Evolutionary conservation across 2,888 invertebrate species (phyloP), one percentile per base, ranked within the genome.

Genomic region (Hyposoter dolosus): DNA sequence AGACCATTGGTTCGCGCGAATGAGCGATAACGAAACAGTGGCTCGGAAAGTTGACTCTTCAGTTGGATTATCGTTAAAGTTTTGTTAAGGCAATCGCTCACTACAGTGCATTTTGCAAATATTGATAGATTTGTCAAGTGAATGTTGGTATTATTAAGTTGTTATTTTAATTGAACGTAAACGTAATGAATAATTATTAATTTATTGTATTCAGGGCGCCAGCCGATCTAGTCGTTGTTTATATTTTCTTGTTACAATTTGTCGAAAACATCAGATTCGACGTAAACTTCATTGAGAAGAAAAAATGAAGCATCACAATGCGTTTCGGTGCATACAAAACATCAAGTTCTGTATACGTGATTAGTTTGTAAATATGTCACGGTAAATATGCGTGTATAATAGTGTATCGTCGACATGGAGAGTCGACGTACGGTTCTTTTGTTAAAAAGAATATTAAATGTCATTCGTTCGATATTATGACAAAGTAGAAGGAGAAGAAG

Each of bases 1-100:
- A 92, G 93, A 93, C 89, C 89, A 89, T 87, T 90, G 88, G 88
- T 86, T 89, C 88, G 88, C 89, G 84, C 43, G 83, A 69, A 79
- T 78, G 76, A n/a, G 60, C 63, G n/a, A 50, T 75, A 43, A 63
- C 45, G 50, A 43, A 69, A 60, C 40, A 53, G 56, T 43, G 63
- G 71, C 69, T 72, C 60, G 60, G n/a, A 35, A 76, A 68, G 35
- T 79, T 74, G 17, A 56, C 32, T 74, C 47, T 35, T 56, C 53
- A 60, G 72, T 71, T 28, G 23, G 43, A 72, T 56, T 12, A 82
- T 65, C 15, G 12, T 40, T 43, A 19, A 56, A 43, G 17, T 80
- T 12, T 79, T 82, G 56, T 78, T 53, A 23, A 28, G 45, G 45
- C 56, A 28, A 72, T 80, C 47, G 66, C 23, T 71, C 32, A 53